phyloP scores from a whole-genome alignment of 2,797 vertebrate genomes.

The Hemibagrus guttatus region DNA sequence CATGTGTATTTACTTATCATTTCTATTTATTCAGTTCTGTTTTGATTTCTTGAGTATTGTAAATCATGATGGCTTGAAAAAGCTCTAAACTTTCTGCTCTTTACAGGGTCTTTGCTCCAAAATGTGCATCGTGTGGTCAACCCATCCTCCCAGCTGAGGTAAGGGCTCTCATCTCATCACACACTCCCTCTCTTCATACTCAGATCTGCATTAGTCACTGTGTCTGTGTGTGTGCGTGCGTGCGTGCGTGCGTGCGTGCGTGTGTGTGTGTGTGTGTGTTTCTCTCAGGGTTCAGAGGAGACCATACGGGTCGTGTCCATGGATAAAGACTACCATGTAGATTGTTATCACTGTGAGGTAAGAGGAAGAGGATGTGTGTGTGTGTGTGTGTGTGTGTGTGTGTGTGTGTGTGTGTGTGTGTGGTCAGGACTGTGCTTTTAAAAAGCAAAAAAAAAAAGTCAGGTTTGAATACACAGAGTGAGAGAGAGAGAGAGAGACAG shows the following conservation, averaged over 20 bases:
- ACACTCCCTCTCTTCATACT: background rate
- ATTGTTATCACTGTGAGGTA: slow-evolving; percentile 98
- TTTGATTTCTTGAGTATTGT: background rate
- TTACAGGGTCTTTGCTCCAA: slow-evolving; percentile 94
- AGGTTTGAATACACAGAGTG: background rate
- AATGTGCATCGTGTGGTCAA: slow-evolving; percentile 95
- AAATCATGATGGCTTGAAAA: background rate
- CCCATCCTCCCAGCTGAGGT: slow-evolving; percentile 98
- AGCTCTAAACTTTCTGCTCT: background rate
- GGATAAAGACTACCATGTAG: slow-evolving; percentile 99
- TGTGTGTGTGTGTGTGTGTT: slow-evolving; percentile 26
- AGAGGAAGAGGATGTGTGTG: slow-evolving; percentile 40
- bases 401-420: background rate
- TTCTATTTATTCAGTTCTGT: background rate
- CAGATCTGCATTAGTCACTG: background rate
- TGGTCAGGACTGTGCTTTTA: background rate
- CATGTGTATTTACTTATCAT: no score
- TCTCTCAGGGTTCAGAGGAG: slow-evolving; percentile 91
- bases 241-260: slow-evolving; percentile 17
- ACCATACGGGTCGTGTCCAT: slow-evolving; percentile 98
- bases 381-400: no score
- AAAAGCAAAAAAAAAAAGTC: background rate
- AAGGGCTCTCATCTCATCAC: slow-evolving; percentile 42
- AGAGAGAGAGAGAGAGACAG: no score
- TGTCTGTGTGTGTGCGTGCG: slow-evolving; percentile 22